phyloP scores from a whole-genome alignment of 2,113 vertebrate genomes.

The Helogale parvula region DNA sequence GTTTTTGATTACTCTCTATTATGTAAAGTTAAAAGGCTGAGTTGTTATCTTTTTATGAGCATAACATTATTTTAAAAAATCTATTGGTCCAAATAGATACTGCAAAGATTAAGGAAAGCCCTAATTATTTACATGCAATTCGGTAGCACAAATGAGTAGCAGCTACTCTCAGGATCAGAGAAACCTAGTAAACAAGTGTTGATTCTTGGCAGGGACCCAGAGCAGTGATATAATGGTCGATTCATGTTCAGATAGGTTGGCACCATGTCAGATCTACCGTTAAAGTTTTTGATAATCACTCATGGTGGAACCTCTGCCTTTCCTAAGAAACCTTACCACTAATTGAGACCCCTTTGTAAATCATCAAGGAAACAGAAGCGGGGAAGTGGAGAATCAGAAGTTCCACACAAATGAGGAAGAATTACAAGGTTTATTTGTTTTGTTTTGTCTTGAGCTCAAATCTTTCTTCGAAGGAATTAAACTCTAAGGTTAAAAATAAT shows the following conservation, averaged over 20 bases:
- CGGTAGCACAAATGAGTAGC: not conserved
- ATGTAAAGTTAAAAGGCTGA: not conserved
- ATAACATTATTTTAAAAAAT: not conserved
- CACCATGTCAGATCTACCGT: not conserved
- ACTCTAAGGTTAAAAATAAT: constrained; percentile 13
- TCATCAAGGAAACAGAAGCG: not conserved
- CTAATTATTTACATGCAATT: not conserved
- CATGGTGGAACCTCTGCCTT: not conserved
- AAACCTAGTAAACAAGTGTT: not conserved
- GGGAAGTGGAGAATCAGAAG: not conserved
- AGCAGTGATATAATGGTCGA: not conserved
- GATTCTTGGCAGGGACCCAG: not conserved
- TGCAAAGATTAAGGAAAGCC: not conserved
- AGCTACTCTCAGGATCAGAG: not conserved
- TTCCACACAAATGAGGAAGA: not conserved
- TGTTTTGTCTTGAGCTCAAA: not conserved
- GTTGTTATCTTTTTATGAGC: not conserved
- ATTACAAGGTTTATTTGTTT: not conserved
- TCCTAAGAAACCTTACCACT: not conserved
- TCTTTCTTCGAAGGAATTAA: not conserved
- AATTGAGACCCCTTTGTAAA: not conserved
- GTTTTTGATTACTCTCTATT: constrained; percentile 25
- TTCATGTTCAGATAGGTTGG: not conserved
- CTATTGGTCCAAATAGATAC: not conserved
- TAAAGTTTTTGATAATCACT: not conserved